Conservation (phyloP, 1,140 invertebrate genomes). For the Hypsibius dujardini region DNA sequence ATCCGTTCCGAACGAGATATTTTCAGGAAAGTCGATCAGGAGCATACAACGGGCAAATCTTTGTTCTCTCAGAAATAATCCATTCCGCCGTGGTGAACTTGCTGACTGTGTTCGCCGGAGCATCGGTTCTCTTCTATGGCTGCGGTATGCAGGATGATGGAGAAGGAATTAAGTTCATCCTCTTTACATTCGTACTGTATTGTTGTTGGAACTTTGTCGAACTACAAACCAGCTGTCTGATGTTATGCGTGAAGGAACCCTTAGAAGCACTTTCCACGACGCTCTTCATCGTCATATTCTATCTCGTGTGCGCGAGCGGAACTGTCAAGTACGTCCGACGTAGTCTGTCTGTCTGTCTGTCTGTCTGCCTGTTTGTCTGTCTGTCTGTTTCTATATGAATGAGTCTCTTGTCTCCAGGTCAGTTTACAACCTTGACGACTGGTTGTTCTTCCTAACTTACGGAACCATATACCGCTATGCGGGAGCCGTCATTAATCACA, state of each 20-base stretch:
- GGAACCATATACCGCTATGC: conserved; percentile 56
- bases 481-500: conserved; percentile 48
- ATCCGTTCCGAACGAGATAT: neutral
- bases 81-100: conserved; percentile 27
- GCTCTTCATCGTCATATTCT: conserved; percentile 52
- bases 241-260: conserved; percentile 58
- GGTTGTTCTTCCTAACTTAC: conserved; percentile 58
- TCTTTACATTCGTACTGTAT: conserved; percentile 8
- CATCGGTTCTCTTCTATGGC: conserved; percentile 40
- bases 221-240: conserved; percentile 57
- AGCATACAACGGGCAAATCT: conserved; percentile 22
- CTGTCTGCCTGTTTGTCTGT: too few species aligned
- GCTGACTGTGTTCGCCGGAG: conserved; percentile 41
- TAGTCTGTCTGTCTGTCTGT: too few species aligned
- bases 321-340: conserved; percentile 46
- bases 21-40: conserved; percentile 22
- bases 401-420: conserved; percentile 26
- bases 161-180: neutral
- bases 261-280: conserved; percentile 54
- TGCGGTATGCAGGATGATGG: conserved; percentile 7
- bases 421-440: conserved; percentile 47
- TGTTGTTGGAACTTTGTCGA: conserved; percentile 38
- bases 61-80: conserved; percentile 5
- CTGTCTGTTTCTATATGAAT: too few species aligned
- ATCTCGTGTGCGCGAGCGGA: conserved; percentile 53